Evolutionary conservation across 2,888 invertebrate species (phyloP).

Genomic region (Drosophila neoperkinsi): DNA sequence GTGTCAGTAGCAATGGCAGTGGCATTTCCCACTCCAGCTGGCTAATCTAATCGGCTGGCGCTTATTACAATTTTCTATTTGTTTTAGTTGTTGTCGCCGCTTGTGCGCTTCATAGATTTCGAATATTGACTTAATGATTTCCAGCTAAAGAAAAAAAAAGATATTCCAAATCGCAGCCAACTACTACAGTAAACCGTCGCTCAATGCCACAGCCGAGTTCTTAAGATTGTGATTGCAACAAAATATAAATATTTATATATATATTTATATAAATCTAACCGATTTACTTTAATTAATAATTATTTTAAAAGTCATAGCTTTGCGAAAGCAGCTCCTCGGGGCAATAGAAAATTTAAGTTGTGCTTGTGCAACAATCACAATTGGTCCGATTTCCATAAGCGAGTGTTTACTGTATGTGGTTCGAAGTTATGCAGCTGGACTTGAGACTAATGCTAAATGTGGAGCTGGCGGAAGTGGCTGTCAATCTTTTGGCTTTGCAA

Average conservation of each 20-base stretch:
- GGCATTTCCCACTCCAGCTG: conserved; percentile 15
- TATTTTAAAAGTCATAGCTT: neutral
- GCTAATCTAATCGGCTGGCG: conserved; percentile 77
- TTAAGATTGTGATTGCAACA: neutral
- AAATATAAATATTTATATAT: neutral
- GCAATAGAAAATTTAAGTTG: neutral
- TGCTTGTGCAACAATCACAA: neutral
- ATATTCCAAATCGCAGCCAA: neutral
- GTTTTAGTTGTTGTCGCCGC: conserved; percentile 52
- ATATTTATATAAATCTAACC: too few species aligned
- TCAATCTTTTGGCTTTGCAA: conserved; percentile 49
- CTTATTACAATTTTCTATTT: conserved; percentile 76
- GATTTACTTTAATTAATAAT: neutral
- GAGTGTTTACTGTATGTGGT: neutral
- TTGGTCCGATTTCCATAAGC: neutral
- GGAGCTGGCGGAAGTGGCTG: conserved; percentile 61
- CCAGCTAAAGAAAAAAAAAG: neutral
- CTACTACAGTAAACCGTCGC: neutral
- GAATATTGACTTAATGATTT: conserved; percentile 62
- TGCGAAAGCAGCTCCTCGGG: neutral
- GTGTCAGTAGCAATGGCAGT: conserved; percentile 4
- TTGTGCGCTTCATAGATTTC: conserved; percentile 26
- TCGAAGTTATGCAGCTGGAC: conserved; percentile 20
- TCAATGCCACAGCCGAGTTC: neutral
- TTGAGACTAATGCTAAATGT: neutral